A percentile compares a stretch with the other conserved stretches of the same genome.
Conservation (phyloP, 2,113 vertebrate genomes). For the Campylorhamphus procurvoides region DNA sequence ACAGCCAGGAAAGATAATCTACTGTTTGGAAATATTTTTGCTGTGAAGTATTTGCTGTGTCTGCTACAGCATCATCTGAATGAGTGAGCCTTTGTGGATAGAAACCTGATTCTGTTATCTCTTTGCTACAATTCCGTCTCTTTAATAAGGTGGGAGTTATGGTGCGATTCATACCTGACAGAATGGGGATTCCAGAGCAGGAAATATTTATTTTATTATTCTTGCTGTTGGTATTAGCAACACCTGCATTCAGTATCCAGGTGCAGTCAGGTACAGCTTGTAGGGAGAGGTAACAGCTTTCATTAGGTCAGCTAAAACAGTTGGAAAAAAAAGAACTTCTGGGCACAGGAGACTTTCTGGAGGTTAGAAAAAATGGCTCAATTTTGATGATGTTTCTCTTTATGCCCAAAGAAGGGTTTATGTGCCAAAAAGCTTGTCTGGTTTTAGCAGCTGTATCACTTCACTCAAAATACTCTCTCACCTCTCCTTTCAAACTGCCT, state of each 20-base stretch:
- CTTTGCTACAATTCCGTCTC: not conserved
- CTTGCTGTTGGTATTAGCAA: not conserved
- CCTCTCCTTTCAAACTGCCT: not conserved
- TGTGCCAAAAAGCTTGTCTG: not conserved
- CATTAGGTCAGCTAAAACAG: not conserved
- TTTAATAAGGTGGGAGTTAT: conserved; percentile 26
- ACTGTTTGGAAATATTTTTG: conserved; percentile 30
- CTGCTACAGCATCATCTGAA: not conserved
- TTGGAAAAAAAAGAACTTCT: not conserved
- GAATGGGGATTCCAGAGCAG: not conserved
- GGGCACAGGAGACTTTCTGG: not conserved
- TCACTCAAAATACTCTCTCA: not conserved
- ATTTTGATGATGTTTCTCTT: not conserved
- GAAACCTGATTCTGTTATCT: not conserved
- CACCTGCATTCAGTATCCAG: not conserved
- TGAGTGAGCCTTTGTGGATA: not conserved
- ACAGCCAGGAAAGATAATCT: conserved; percentile 23
- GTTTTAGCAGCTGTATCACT: not conserved
- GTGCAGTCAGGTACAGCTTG: not conserved
- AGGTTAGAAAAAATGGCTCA: not conserved
- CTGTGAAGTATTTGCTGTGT: conserved; percentile 28
- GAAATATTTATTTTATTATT: not conserved
- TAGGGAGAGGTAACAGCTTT: not conserved
- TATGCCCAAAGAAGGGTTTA: not conserved
- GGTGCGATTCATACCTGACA: not conserved